Conservation (phyloP, 2,888 invertebrate genomes). For the Tiphia femorata region DNA sequence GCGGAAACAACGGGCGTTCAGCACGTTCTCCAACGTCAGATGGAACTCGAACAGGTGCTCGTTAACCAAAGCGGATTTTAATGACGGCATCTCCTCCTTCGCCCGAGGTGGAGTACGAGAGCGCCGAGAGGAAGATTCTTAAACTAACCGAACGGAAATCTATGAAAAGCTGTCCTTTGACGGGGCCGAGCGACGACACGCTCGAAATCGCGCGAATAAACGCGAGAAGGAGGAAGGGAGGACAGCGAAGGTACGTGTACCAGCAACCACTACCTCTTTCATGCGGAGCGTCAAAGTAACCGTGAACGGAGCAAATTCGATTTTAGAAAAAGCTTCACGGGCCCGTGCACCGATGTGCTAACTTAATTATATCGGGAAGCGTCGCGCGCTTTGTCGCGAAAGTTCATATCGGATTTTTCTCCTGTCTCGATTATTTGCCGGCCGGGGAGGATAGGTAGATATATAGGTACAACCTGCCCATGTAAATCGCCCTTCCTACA, state of each 20-base stretch:
- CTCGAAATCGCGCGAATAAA: slow-evolving; percentile 21
- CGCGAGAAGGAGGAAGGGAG: no score
- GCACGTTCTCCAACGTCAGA: background rate
- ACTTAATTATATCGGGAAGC: slow-evolving; percentile 1
- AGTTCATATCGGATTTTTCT: no score
- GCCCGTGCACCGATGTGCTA: slow-evolving; percentile 1
- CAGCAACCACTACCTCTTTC: background rate
- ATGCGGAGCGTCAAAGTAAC: slow-evolving; percentile 25
- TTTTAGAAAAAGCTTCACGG: slow-evolving; percentile 19
- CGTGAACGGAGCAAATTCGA: slow-evolving; percentile 37
- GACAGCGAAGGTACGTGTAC: no score
- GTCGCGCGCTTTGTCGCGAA: slow-evolving; percentile 15
- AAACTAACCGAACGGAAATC: slow-evolving; percentile 29
- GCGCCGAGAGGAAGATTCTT: slow-evolving; percentile 5
- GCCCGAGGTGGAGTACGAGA: slow-evolving; percentile 8
- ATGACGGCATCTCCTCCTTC: slow-evolving; percentile 12
- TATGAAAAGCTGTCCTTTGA: slow-evolving; percentile 26
- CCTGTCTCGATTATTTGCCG: no score
- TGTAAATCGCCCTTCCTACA: no score
- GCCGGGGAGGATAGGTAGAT: no score
- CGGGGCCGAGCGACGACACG: slow-evolving; percentile 17
- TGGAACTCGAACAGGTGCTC: background rate
- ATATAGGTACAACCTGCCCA: no score
- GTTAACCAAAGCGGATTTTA: slow-evolving; percentile 19
- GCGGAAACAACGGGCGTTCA: background rate